Percentiles rank a stretch among this genome's conserved stretches.
Conservation (phyloP, 2,888 invertebrate species). For the Esperia sulphurella region DNA sequence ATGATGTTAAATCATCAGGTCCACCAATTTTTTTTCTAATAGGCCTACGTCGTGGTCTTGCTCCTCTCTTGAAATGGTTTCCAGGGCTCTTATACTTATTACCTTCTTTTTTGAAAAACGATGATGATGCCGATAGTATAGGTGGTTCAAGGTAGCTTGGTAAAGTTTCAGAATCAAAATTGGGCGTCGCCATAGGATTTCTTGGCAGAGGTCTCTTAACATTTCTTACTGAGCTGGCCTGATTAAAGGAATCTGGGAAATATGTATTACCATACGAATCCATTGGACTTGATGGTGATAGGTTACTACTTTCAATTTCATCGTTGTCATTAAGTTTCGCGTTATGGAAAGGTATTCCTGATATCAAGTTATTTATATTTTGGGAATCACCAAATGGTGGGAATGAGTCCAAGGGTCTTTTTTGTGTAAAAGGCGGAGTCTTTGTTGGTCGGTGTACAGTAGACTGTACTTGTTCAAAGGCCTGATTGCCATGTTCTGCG, state of each 20-base stretch:
- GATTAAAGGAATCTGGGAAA: conserved; percentile 66
- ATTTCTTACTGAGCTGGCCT: conserved; percentile 60
- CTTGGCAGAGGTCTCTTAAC: conserved; percentile 52
- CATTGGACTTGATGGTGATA: conserved; percentile 40
- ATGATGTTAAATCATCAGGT: conserved; percentile 61
- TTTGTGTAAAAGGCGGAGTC: conserved; percentile 48
- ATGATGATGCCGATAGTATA: conserved; percentile 54
- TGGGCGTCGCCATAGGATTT: conserved; percentile 33
- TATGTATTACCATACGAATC: conserved; percentile 70
- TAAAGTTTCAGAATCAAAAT: conserved; percentile 53
- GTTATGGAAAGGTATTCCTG: conserved; percentile 50
- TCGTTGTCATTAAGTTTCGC: conserved; percentile 51
- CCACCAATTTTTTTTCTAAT: conserved; percentile 64
- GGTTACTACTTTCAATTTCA: conserved; percentile 29
- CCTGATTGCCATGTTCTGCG: conserved; percentile 65
- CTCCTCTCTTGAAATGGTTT: conserved; percentile 59
- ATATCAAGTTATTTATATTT: conserved; percentile 39
- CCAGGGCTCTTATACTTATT: conserved; percentile 54
- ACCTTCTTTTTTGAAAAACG: conserved; percentile 51
- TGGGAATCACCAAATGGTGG: conserved; percentile 49
- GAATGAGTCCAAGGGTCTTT: conserved; percentile 54
- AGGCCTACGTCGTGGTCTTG: conserved; percentile 60
- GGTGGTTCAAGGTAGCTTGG: conserved; percentile 74
- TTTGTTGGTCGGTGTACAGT: conserved; percentile 57
- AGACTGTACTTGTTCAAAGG: conserved; percentile 68